Evolutionary conservation across 1,140 invertebrate genomes (phyloP), one percentile per base, ranked within the genome.

Genomic region (Vollenhovia emeryi): DNA sequence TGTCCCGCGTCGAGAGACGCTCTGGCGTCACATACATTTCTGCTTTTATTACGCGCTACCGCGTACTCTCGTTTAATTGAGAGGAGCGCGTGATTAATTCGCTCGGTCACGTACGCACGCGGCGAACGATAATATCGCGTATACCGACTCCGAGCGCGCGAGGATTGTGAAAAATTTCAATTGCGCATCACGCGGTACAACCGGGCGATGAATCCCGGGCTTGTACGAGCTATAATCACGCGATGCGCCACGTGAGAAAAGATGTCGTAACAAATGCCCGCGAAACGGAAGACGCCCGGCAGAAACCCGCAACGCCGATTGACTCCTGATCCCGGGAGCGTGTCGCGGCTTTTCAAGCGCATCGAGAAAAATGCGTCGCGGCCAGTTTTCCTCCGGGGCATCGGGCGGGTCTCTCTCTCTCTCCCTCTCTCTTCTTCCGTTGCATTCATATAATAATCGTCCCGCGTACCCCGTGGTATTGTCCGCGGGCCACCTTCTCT

Each of bases 361-460:
- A 8, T 66, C 43, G n/a, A 52, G 43, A 64, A 79, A 76, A 79
- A 79, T 11, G 18, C 13, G 6, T 60, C 11, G 18, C 43, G 15
- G 13, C 30, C 18, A 59, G 11, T 48, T 59, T 33, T 75, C 30
- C 76, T 52, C 15, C 33, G 30, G 48, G 45, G 33, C 48, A 30
- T 9, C 73, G 3, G n/a, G 45, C 11, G 21, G n/a, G 11, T 21
- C n/a, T n/a, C 43, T 33, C 1, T 73, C 43, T 40, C 11, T 30
- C 74, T 15, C 18, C n/a, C 11, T 75, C 62, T 48, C n/a, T n/a
- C n/a, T n/a, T n/a, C n/a, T 57, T 30, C 21, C 62, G n/a, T 36
- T 80, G 33, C 55, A 27, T 15, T 80, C 48, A 66, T 45, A 45
- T 45, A 45, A 79, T 79, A 83, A 79, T 79, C 45, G 60, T 15